Percentiles rank a stretch among this genome's conserved stretches.
phyloP scores from a whole-genome alignment of 2,888 invertebrate genomes.

The Hoplodrina ambigua region DNA sequence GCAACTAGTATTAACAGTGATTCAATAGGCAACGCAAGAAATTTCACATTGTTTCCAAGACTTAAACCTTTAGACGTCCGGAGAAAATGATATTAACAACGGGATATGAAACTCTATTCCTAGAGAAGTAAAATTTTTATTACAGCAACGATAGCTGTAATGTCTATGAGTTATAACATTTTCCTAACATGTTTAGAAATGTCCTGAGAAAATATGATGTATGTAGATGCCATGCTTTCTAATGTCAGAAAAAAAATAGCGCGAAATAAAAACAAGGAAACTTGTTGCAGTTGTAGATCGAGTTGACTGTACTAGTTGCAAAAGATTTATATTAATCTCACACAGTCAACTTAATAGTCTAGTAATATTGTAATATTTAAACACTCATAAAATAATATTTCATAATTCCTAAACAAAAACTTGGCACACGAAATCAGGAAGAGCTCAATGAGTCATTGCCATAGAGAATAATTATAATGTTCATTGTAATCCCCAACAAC shows the following conservation, averaged over 20 bases:
- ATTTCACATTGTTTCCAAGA: not conserved
- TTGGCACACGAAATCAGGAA: conserved; percentile 55
- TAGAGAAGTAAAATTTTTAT: conserved; percentile 25
- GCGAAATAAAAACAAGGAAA: conserved; percentile 6
- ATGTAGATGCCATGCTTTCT: conserved; percentile 25
- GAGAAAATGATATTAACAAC: conserved; percentile 16
- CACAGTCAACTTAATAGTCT: conserved; percentile 3
- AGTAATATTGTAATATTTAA: conserved; percentile 32
- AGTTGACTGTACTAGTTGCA: not conserved
- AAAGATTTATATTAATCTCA: conserved; percentile 2
- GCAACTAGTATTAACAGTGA: not conserved
- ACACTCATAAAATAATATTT: conserved; percentile 32
- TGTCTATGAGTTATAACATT: conserved; percentile 25
- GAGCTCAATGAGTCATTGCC: conserved; percentile 48
- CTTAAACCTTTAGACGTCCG: not conserved
- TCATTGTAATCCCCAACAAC: not conserved
- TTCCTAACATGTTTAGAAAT: conserved; percentile 27
- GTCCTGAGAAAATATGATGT: conserved; percentile 33
- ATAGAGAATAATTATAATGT: conserved; percentile 3
- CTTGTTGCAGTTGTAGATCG: not conserved
- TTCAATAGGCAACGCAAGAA: not conserved
- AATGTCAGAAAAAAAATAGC: conserved; percentile 1
- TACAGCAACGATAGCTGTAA: conserved; percentile 22
- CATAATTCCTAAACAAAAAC: conserved; percentile 30
- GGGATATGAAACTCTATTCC: conserved; percentile 26